These are phyloP conservation scores for Capreolus pygargus DNA, from an alignment of 2,113 vertebrate genomes.

Conservation along the genomic window DNA sequence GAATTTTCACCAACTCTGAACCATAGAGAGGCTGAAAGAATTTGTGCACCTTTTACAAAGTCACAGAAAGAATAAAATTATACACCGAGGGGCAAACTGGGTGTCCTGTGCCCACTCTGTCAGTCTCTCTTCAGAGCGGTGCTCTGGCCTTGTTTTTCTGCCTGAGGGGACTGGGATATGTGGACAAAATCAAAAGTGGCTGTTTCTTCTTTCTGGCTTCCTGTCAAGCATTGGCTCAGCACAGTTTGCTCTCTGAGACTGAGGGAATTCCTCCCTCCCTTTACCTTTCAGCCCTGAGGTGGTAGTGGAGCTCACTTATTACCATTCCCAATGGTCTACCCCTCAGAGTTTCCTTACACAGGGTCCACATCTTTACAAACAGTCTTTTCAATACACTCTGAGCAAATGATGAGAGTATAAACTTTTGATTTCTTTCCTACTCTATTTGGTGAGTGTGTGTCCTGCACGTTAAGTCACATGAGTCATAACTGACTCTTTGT, in stretches of 20 bases:
- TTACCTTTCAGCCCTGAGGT: background rate
- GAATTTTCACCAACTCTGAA: background rate
- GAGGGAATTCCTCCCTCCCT: background rate
- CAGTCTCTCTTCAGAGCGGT: background rate
- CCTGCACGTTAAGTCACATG: background rate
- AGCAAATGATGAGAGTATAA: background rate
- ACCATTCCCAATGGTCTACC: background rate
- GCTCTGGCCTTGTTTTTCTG: background rate
- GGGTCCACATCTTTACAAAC: background rate
- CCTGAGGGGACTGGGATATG: background rate
- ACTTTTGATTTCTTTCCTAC: background rate
- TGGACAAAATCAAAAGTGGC: background rate
- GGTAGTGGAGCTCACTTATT: background rate
- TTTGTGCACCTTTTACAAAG: background rate
- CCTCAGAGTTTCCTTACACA: background rate
- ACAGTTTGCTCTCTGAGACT: background rate
- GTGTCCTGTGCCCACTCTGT: background rate
- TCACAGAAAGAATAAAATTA: background rate
- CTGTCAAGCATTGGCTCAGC: background rate
- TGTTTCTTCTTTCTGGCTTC: background rate
- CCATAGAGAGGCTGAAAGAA: background rate
- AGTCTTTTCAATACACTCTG: background rate
- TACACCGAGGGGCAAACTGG: background rate
- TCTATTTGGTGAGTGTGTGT: background rate
- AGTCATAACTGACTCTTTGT: background rate